These are phyloP conservation scores for Leptodirus hochenwartii DNA, from an alignment of 2,888 invertebrate species.

Conservation along the genomic window DNA sequence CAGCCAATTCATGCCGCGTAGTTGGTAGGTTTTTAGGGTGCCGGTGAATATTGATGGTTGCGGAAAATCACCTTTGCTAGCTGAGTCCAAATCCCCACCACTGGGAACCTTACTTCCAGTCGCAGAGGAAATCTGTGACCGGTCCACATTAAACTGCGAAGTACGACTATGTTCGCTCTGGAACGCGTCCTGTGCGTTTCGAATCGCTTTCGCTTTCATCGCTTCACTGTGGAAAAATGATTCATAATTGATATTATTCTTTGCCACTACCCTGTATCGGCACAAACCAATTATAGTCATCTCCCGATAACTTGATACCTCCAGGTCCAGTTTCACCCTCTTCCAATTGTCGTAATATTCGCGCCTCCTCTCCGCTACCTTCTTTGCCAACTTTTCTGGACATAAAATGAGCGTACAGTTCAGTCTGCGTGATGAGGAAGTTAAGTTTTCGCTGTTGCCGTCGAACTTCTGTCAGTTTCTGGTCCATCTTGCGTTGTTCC, in stretches of 20 bases:
- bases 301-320: too few relatives aligned
- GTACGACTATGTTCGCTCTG: slow-evolving; percentile 56
- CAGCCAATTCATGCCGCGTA: slow-evolving; percentile 94
- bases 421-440: slow-evolving; percentile 91
- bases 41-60: slow-evolving; percentile 81
- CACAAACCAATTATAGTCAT: slow-evolving; percentile 59
- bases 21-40: slow-evolving; percentile 78
- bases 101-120: too few relatives aligned
- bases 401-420: slow-evolving; percentile 95
- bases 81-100: too few relatives aligned
- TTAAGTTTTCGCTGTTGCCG: slow-evolving; percentile 88
- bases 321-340: slow-evolving; percentile 61
- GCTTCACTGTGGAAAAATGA: slow-evolving; percentile 33
- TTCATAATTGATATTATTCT: neutral
- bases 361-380: slow-evolving; percentile 51
- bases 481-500: slow-evolving; percentile 84
- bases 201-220: slow-evolving; percentile 65
- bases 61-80: slow-evolving; percentile 34
- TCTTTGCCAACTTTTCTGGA: slow-evolving; percentile 68
- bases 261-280: neutral
- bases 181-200: slow-evolving; percentile 73
- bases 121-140: too few relatives aligned
- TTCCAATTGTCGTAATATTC: slow-evolving; percentile 73
- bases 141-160: slow-evolving; percentile 50
- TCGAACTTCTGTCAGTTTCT: slow-evolving; percentile 71